Evolutionary conservation across 2,888 invertebrate species (phyloP).

Genomic region (Cataglyphis rosenhaueri): DNA sequence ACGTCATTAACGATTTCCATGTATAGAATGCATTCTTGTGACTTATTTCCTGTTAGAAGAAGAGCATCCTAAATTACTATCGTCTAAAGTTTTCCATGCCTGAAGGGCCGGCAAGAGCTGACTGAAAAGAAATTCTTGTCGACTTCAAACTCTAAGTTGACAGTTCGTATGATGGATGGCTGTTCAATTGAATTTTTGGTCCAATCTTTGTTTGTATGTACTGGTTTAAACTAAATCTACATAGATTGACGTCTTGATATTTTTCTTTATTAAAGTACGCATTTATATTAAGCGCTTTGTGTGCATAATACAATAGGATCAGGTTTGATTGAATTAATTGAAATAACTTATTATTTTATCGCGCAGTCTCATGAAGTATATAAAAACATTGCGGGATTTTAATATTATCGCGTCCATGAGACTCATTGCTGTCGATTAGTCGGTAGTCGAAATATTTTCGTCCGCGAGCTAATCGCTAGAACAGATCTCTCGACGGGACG

Average conservation of each 20-base stretch:
- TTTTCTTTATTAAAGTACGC: slow-evolving; percentile 7
- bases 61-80: slow-evolving; percentile 19
- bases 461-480: slow-evolving; percentile 56
- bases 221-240: not conserved
- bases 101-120: slow-evolving; percentile 5
- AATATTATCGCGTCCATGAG: slow-evolving; percentile 42
- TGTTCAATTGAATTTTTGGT: slow-evolving; percentile 5
- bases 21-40: not conserved
- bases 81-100: not conserved
- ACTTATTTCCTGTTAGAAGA: not conserved
- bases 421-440: slow-evolving; percentile 59
- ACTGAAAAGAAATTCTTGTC: slow-evolving; percentile 8
- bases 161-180: slow-evolving; percentile 12
- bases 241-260: not conserved
- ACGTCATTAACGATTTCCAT: slow-evolving; percentile 15
- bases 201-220: slow-evolving; percentile 7
- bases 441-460: slow-evolving; percentile 45
- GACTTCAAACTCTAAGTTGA: not conserved
- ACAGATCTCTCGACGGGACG: slow-evolving; percentile 57
- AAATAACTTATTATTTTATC: slow-evolving; percentile 53
- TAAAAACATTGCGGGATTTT: not conserved
- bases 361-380: not conserved
- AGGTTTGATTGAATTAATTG: not conserved
- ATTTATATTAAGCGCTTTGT: not conserved
- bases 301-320: not conserved